phyloP scores from a whole-genome alignment of 2,888 invertebrate genomes.

The Carcina quercana region DNA sequence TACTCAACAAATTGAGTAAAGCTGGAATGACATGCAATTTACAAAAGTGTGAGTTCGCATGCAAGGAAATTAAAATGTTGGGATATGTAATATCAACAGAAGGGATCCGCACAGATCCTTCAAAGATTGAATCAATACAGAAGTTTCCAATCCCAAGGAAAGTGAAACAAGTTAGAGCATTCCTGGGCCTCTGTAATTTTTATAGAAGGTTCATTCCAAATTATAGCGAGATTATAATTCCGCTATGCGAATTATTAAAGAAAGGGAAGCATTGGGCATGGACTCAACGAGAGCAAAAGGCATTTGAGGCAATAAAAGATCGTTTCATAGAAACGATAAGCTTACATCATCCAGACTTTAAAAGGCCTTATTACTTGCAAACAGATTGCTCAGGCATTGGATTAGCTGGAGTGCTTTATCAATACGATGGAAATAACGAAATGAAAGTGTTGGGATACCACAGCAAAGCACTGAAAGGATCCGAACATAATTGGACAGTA shows the following conservation, averaged over 20 bases:
- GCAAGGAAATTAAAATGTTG: constrained; percentile 16
- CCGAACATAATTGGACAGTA: too few relatives aligned
- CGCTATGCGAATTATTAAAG: constrained; percentile 18
- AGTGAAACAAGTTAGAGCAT: constrained; percentile 18
- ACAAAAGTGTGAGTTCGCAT: constrained; percentile 7
- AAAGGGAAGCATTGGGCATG: constrained; percentile 14
- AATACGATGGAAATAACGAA: constrained; percentile 14
- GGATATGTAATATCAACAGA: constrained; percentile 15
- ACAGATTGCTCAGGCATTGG: constrained; percentile 19
- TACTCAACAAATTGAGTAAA: constrained; percentile 8
- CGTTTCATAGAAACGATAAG: constrained; percentile 11
- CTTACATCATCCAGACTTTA: constrained; percentile 5
- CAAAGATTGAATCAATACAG: constrained; percentile 10
- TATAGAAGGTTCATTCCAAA: constrained; percentile 19
- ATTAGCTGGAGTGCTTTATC: constrained; percentile 17
- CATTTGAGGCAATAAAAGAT: constrained; percentile 16
- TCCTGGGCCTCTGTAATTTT: constrained; percentile 21
- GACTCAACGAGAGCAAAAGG: constrained; percentile 8
- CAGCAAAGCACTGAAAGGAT: too few relatives aligned
- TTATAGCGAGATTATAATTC: constrained; percentile 10
- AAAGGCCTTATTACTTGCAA: constrained; percentile 5
- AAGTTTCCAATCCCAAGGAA: constrained; percentile 18
- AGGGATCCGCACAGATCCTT: constrained; percentile 9
- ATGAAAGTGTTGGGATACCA: too few relatives aligned
- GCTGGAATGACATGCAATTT: constrained; percentile 5